Conservation (phyloP, 1,140 invertebrate genomes). For the Anoplolepis gracilipes region DNA sequence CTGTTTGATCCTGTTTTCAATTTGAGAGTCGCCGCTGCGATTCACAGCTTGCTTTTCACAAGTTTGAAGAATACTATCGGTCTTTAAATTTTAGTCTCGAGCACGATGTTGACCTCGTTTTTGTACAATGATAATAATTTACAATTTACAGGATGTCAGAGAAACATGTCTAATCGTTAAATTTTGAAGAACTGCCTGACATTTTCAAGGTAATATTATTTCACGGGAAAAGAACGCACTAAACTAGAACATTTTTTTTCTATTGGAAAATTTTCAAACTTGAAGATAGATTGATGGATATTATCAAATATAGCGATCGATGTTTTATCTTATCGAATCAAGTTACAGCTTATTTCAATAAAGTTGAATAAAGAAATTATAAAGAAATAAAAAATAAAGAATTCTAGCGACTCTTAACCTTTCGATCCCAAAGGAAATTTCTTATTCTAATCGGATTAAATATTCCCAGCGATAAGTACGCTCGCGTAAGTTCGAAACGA, state of each 20-base stretch:
- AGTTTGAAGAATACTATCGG: neutral
- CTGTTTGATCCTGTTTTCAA: constrained; percentile 32
- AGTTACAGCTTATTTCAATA: neutral
- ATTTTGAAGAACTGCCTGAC: neutral
- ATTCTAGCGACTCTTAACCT: neutral
- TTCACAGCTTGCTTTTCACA: neutral
- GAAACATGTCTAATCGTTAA: constrained; percentile 1
- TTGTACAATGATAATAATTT: neutral
- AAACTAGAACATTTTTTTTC: neutral
- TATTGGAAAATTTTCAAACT: neutral
- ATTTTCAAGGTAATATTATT: neutral
- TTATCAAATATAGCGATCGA: neutral
- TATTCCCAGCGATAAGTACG: neutral
- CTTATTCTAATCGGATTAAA: constrained; percentile 14
- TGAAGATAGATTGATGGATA: neutral
- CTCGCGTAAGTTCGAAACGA: too few species aligned
- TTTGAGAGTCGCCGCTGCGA: neutral
- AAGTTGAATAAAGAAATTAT: neutral
- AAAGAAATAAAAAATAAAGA: too few species aligned
- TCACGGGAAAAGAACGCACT: neutral
- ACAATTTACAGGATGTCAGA: neutral
- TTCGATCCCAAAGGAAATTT: neutral
- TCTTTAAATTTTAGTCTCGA: constrained; percentile 12
- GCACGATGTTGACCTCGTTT: neutral
- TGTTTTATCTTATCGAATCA: neutral